A percentile compares a stretch with the other conserved stretches of the same genome.
These are phyloP conservation scores for Theretra japonica DNA, from an alignment of 2,888 invertebrate genomes.

Conservation along the genomic window DNA sequence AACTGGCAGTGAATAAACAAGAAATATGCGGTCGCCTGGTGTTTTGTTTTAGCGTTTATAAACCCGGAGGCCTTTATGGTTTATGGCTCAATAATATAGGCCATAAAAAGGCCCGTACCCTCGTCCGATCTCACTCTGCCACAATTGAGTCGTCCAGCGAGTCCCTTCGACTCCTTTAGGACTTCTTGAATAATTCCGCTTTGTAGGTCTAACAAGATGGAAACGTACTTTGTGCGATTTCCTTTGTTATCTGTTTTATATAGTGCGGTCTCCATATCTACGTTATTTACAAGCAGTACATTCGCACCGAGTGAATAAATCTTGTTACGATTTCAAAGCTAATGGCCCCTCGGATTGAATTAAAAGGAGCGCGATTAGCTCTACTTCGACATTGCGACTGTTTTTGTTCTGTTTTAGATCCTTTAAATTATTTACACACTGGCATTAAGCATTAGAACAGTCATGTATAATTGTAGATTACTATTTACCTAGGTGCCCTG, in stretches of 20 bases:
- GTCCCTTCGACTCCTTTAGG: constrained; percentile 62
- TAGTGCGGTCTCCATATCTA: constrained; percentile 39
- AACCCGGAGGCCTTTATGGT: constrained; percentile 71
- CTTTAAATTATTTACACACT: not conserved
- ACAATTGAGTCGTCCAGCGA: constrained; percentile 71
- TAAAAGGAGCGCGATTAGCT: constrained; percentile 4
- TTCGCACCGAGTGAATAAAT: constrained; percentile 11
- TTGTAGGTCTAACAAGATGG: constrained; percentile 52
- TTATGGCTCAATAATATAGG: constrained; percentile 79
- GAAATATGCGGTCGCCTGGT: constrained; percentile 69
- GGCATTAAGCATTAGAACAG: not conserved
- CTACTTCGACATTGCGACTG: not conserved
- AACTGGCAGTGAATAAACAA: constrained; percentile 67
- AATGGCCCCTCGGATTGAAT: constrained; percentile 8
- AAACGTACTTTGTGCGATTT: constrained; percentile 49
- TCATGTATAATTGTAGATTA: not conserved
- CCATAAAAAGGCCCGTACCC: constrained; percentile 70
- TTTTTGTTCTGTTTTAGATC: not conserved
- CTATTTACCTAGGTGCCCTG: too few species aligned
- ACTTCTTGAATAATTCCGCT: constrained; percentile 64
- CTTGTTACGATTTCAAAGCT: constrained; percentile 22
- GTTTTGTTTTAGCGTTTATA: constrained; percentile 76
- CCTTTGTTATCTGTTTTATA: constrained; percentile 49
- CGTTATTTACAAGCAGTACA: constrained; percentile 34
- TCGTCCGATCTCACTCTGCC: constrained; percentile 63